phyloP scores from a whole-genome alignment of 2,797 vertebrate species.

The Naso thynnoides region DNA sequence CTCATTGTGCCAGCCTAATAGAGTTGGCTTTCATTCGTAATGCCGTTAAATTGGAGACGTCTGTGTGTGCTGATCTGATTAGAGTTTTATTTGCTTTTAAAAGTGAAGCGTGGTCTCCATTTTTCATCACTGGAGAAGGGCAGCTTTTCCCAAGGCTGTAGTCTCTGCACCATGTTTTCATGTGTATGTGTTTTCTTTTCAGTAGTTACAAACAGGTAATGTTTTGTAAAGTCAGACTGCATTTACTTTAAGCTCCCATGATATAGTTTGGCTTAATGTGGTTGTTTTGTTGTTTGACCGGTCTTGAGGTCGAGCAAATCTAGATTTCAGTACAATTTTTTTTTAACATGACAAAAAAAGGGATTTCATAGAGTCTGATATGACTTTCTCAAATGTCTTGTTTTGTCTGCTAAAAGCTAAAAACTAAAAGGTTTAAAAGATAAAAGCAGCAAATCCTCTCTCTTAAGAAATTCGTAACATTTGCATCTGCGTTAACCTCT shows the following conservation, averaged over 20 bases:
- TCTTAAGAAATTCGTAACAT: neutral
- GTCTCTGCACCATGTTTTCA: neutral
- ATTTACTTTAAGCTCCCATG: neutral
- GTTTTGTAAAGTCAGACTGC: neutral
- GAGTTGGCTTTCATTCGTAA: constrained; percentile 26
- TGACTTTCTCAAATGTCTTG: too few relatives aligned
- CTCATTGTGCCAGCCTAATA: constrained; percentile 2
- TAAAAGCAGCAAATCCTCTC: neutral
- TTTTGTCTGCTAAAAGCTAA: neutral
- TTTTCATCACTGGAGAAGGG: neutral
- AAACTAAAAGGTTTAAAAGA: neutral
- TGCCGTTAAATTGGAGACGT: constrained; percentile 17
- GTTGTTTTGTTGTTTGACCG: neutral
- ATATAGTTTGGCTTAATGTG: neutral
- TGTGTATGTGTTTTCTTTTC: constrained; percentile 24
- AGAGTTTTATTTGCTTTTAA: constrained; percentile 3
- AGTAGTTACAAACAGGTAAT: constrained; percentile 15
- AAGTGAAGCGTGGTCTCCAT: neutral
- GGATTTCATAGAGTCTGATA: neutral
- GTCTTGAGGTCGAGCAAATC: neutral
- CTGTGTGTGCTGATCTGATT: constrained; percentile 13
- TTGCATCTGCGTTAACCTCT: neutral
- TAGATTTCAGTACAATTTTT: neutral
- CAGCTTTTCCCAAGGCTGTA: neutral
- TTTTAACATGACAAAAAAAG: neutral